Evolutionary conservation across 1,140 invertebrate species (phyloP).

Genomic region (Saccostrea glomerata): DNA sequence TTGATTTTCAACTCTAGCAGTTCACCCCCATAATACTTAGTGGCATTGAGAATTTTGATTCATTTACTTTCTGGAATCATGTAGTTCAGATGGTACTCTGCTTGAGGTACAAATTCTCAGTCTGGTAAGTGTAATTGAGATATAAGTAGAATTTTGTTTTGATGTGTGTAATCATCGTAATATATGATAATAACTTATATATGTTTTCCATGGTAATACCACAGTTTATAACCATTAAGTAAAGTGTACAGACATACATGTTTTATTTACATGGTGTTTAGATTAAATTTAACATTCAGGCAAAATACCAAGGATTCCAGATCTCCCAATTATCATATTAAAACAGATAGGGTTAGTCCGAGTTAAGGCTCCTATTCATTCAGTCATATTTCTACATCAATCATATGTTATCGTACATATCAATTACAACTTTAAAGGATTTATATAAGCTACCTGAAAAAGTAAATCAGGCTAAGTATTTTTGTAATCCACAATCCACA

Average conservation of each 20-base stretch:
- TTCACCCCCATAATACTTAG: not conserved
- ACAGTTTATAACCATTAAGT: not conserved
- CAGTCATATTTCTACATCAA: not conserved
- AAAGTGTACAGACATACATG: not conserved
- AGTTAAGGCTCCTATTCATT: not conserved
- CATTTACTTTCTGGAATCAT: not conserved
- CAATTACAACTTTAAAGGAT: too few species aligned
- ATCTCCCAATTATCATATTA: not conserved
- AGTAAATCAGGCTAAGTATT: not conserved
- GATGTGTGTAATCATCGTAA: not conserved
- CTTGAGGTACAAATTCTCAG: not conserved
- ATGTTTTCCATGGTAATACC: not conserved
- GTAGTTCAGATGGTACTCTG: not conserved
- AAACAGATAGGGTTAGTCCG: not conserved
- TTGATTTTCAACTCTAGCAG: slow-evolving; percentile 1
- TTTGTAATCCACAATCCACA: not conserved
- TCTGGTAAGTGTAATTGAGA: not conserved
- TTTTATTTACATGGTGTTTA: not conserved
- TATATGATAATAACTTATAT: not conserved
- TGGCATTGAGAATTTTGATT: not conserved
- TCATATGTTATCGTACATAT: not conserved
- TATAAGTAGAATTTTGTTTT: not conserved
- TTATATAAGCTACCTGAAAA: not conserved
- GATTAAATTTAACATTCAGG: not conserved
- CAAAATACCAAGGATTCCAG: not conserved